phyloP scores from a whole-genome alignment of 1,140 invertebrate species.

The Plodia interpunctella region DNA sequence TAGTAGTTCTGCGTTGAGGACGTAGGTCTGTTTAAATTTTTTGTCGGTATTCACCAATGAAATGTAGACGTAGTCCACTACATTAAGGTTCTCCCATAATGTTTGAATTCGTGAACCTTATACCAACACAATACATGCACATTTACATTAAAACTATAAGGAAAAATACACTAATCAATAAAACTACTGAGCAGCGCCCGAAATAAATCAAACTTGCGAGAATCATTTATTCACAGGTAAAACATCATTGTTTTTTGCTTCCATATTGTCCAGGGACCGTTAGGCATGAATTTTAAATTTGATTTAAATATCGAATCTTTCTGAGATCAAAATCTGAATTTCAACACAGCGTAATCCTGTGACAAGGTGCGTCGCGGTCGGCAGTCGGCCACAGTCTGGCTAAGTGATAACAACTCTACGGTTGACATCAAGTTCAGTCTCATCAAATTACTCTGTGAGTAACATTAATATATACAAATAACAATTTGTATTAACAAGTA shows the following conservation, averaged over 20 bases:
- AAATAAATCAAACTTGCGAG: not conserved
- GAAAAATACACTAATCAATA: too few species aligned
- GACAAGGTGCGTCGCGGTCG: not conserved
- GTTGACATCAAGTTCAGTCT: not conserved
- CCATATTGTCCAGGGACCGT: not conserved
- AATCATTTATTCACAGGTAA: conserved; percentile 3
- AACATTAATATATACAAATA: not conserved
- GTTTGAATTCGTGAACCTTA: too few species aligned
- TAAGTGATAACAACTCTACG: conserved; percentile 36
- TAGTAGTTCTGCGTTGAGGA: too few species aligned
- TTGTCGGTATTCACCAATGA: too few species aligned
- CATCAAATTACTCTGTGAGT: not conserved
- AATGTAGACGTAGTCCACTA: too few species aligned
- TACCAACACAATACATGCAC: too few species aligned
- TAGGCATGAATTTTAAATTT: conserved; percentile 10
- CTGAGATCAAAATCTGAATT: conserved; percentile 7
- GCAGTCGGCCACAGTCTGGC: conserved; percentile 25
- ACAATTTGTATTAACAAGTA: not conserved
- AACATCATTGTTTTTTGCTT: not conserved
- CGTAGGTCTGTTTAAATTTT: too few species aligned
- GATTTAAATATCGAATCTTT: conserved; percentile 19
- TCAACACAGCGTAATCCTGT: not conserved
- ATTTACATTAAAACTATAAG: too few species aligned
- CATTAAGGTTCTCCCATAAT: too few species aligned
- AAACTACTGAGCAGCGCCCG: too few species aligned